phyloP scores from a whole-genome alignment of 2,888 invertebrate species.

The Apamea monoglypha region DNA sequence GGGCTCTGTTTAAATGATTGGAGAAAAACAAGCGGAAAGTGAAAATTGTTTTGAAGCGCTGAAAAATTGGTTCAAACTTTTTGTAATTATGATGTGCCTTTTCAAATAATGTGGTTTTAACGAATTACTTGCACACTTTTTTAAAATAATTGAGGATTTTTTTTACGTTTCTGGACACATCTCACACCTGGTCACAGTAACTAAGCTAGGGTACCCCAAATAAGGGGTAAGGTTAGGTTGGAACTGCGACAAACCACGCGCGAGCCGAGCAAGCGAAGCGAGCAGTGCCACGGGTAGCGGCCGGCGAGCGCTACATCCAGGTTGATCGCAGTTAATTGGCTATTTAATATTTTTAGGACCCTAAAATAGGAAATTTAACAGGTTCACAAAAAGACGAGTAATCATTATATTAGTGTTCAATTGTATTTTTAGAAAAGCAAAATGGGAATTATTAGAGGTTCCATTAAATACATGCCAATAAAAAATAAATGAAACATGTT shows the following conservation, averaged over 20 bases:
- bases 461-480: background rate
- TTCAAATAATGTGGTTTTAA: background rate
- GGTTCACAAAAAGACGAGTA: background rate
- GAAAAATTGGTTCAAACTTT: background rate
- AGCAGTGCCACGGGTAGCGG: too few relatives aligned
- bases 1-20: slow-evolving; percentile 49
- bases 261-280: too few relatives aligned
- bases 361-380: background rate
- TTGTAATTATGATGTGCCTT: background rate
- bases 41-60: slow-evolving; percentile 7
- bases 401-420: background rate
- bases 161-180: too few relatives aligned
- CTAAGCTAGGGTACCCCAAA: too few relatives aligned
- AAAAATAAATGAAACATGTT: background rate
- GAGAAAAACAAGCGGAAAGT: slow-evolving; percentile 38
- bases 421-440: too few relatives aligned
- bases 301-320: too few relatives aligned
- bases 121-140: too few relatives aligned
- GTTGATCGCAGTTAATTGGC: too few relatives aligned
- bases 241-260: too few relatives aligned
- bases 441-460: background rate
- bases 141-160: too few relatives aligned
- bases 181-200: too few relatives aligned
- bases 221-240: too few relatives aligned
- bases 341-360: background rate